A percentile compares a stretch with the other conserved stretches of the same genome.
These are phyloP conservation scores for Drosophila albomicans DNA, from an alignment of 1,140 invertebrate species.

Conservation along the genomic window DNA sequence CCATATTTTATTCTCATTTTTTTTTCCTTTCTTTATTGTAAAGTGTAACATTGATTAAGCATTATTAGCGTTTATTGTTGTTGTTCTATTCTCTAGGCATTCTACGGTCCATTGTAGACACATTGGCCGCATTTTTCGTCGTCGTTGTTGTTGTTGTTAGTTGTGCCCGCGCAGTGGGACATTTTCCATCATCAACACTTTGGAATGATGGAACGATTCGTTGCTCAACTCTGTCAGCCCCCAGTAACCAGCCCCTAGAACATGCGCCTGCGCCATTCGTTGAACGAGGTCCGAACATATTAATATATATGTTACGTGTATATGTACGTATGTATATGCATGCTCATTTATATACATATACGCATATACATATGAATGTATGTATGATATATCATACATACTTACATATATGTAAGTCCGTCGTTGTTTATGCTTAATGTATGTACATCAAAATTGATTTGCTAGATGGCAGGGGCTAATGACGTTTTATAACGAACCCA, in stretches of 20 bases:
- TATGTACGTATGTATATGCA: background rate
- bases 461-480: conserved; percentile 54
- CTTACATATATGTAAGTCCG: background rate
- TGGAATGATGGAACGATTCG: conserved; percentile 76
- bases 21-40: conserved; percentile 61
- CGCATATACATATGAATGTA: too few relatives aligned
- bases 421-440: conserved; percentile 49
- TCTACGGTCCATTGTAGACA: conserved; percentile 55
- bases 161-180: conserved; percentile 73
- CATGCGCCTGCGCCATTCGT: conserved; percentile 50
- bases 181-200: conserved; percentile 80
- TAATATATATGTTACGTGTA: conserved; percentile 23
- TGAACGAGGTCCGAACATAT: conserved; percentile 36
- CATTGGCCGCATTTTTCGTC: conserved; percentile 49
- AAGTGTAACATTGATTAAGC: conserved; percentile 83
- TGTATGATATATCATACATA: too few relatives aligned
- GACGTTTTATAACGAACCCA: conserved; percentile 75
- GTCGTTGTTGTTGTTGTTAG: conserved; percentile 44
- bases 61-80: conserved; percentile 79
- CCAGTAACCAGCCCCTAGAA: conserved; percentile 33
- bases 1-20: conserved; percentile 40
- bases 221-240: conserved; percentile 59
- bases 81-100: conserved; percentile 50
- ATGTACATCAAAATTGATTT: conserved; percentile 82
- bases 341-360: background rate